These are phyloP conservation scores for Corythornis madagascariensis DNA, from an alignment of 2,113 vertebrate genomes.

Conservation along the genomic window DNA sequence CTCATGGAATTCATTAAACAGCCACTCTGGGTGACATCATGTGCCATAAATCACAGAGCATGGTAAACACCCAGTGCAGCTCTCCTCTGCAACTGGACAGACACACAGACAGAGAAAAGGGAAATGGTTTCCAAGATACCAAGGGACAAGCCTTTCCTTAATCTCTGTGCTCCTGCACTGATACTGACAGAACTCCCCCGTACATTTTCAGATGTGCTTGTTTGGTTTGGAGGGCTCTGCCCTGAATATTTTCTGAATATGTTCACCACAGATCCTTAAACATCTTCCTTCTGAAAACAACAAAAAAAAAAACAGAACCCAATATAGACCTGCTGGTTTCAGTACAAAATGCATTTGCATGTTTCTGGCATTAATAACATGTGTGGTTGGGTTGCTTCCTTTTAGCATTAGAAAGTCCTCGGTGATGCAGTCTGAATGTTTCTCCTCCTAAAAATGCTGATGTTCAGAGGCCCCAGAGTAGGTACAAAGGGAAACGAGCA, in stretches of 20 bases:
- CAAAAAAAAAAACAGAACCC: slow-evolving; percentile 11
- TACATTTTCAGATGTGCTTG: neutral
- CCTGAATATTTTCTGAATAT: neutral
- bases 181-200: neutral
- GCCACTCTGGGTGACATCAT: neutral
- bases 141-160: neutral
- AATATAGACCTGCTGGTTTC: slow-evolving; percentile 29
- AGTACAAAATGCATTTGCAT: neutral
- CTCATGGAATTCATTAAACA: neutral
- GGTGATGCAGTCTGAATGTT: slow-evolving; percentile 27
- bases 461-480: slow-evolving; percentile 12
- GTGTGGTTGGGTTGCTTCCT: slow-evolving; percentile 53
- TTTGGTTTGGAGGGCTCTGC: slow-evolving; percentile 31
- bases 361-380: slow-evolving; percentile 53
- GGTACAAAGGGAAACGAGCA: neutral
- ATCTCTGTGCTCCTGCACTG: accelerated
- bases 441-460: neutral
- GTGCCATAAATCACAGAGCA: slow-evolving; percentile 6
- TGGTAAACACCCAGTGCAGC: neutral
- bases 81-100: neutral
- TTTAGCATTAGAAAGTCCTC: slow-evolving; percentile 20
- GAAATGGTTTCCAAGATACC: neutral
- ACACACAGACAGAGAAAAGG: neutral
- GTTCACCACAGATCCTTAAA: slow-evolving; percentile 15
- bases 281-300: slow-evolving; percentile 33